phyloP scores from a whole-genome alignment of 2,797 vertebrate species.

The Phrynocephalus vlangalii region DNA sequence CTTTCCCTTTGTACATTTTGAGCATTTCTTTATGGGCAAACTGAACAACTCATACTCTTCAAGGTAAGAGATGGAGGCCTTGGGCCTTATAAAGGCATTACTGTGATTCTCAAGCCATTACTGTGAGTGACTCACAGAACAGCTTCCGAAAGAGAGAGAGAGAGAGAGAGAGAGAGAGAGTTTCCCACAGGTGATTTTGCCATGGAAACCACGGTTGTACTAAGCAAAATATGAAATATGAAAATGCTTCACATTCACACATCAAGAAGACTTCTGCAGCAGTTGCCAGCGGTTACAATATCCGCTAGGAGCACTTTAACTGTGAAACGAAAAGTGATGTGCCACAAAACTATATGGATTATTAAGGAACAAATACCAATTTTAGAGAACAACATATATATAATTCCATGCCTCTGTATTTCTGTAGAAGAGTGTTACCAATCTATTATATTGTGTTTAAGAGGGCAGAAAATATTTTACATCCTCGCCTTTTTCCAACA shows the following conservation, averaged over 20 bases:
- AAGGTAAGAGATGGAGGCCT: not conserved
- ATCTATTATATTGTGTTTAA: not conserved
- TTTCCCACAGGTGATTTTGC: slow-evolving; percentile 5
- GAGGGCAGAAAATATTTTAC: not conserved
- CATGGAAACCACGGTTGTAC: slow-evolving; percentile 14
- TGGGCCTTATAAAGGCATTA: not conserved
- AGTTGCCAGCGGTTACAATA: slow-evolving; percentile 40
- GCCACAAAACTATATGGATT: slow-evolving; percentile 67
- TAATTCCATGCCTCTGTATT: slow-evolving; percentile 43
- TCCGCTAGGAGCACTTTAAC: slow-evolving; percentile 50
- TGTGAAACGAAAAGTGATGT: slow-evolving; percentile 73
- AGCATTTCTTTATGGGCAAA: not conserved
- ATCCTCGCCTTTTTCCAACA: not conserved
- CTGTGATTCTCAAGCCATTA: not conserved
- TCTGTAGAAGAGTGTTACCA: not conserved
- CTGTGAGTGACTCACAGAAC: not conserved
- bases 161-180: too few relatives aligned
- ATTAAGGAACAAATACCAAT: slow-evolving; percentile 60
- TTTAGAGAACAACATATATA: slow-evolving; percentile 56
- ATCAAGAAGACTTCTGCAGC: not conserved
- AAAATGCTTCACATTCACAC: slow-evolving; percentile 39
- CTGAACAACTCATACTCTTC: not conserved
- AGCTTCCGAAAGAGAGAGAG: not conserved
- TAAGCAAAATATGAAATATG: slow-evolving; percentile 32
- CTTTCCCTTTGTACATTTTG: not conserved